These are phyloP conservation scores for Marcusenius ussheri DNA, from an alignment of 2,113 vertebrate genomes.

Conservation along the genomic window DNA sequence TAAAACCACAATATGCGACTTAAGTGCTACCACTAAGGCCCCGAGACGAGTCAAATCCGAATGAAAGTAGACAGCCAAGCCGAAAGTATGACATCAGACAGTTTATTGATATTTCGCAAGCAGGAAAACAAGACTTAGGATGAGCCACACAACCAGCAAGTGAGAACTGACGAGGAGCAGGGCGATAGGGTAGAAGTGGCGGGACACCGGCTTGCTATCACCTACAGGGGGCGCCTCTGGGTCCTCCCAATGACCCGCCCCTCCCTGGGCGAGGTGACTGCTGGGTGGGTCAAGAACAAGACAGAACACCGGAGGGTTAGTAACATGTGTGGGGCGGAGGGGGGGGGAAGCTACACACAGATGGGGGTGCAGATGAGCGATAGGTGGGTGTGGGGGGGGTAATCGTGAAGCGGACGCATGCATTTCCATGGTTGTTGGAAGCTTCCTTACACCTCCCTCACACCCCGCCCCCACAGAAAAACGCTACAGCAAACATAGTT, in stretches of 20 bases:
- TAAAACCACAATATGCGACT: neutral
- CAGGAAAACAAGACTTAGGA: slow-evolving; percentile 98
- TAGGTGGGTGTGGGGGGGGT: neutral
- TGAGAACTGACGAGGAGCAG: slow-evolving; percentile 99
- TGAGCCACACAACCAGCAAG: slow-evolving; percentile 98
- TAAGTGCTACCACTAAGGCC: neutral
- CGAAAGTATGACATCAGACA: slow-evolving; percentile 52
- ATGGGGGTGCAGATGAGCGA: neutral
- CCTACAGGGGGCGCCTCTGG: slow-evolving; percentile 85
- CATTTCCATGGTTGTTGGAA: neutral
- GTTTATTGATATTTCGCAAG: slow-evolving; percentile 99
- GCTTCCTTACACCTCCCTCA: neutral
- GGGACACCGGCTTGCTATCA: slow-evolving; percentile 95
- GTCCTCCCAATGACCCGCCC: slow-evolving; percentile 85
- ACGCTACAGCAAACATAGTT: neutral
- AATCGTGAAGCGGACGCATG: neutral
- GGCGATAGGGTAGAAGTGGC: slow-evolving; percentile 99
- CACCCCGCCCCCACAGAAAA: neutral
- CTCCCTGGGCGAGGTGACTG: slow-evolving; percentile 90
- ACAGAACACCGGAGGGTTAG: slow-evolving; percentile 40
- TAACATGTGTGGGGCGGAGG: neutral
- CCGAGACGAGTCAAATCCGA: neutral
- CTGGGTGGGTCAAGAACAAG: slow-evolving; percentile 62
- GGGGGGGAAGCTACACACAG: neutral
- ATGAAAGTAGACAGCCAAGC: slow-evolving; percentile 12